Conservation (phyloP, 2,888 invertebrate species). For the Ormyrus pomaceus region DNA sequence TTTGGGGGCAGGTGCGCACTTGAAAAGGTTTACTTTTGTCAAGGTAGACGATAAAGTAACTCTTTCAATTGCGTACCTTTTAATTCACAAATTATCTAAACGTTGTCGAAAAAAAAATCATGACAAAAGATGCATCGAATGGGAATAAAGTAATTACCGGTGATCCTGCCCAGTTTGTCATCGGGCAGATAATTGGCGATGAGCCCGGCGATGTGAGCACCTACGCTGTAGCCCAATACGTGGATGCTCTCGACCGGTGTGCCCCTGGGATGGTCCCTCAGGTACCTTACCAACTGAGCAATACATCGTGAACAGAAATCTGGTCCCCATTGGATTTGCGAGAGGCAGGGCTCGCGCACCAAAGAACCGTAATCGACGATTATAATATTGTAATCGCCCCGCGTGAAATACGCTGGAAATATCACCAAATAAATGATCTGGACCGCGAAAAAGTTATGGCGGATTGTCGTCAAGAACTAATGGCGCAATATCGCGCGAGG, state of each 20-base stretch:
- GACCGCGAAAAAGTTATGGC: too few species aligned
- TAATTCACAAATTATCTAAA: neutral
- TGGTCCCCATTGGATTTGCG: slow-evolving; percentile 80
- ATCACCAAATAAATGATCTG: too few species aligned
- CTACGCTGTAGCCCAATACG: slow-evolving; percentile 91
- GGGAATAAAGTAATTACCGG: slow-evolving; percentile 77
- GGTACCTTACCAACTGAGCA: slow-evolving; percentile 87
- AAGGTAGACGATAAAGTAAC: too few species aligned
- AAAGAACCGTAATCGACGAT: slow-evolving; percentile 90
- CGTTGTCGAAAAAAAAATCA: neutral
- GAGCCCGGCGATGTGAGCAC: slow-evolving; percentile 90
- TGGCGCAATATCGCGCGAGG: too few species aligned
- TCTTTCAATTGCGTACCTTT: neutral
- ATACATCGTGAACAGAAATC: slow-evolving; percentile 82
- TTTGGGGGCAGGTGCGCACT: neutral
- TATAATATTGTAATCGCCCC: slow-evolving; percentile 89
- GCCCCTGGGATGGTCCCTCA: slow-evolving; percentile 87
- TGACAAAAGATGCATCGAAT: neutral
- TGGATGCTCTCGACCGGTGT: slow-evolving; percentile 86
- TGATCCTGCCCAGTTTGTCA: slow-evolving; percentile 89
- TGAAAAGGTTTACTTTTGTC: neutral
- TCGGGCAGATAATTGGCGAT: slow-evolving; percentile 86
- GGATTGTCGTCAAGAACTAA: too few species aligned
- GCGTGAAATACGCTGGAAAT: slow-evolving; percentile 83
- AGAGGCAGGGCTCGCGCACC: slow-evolving; percentile 89